Evolutionary conservation across 1,140 invertebrate genomes (phyloP), one percentile per base, ranked within the genome.

Genomic region (Pseudobourletiella spinata): DNA sequence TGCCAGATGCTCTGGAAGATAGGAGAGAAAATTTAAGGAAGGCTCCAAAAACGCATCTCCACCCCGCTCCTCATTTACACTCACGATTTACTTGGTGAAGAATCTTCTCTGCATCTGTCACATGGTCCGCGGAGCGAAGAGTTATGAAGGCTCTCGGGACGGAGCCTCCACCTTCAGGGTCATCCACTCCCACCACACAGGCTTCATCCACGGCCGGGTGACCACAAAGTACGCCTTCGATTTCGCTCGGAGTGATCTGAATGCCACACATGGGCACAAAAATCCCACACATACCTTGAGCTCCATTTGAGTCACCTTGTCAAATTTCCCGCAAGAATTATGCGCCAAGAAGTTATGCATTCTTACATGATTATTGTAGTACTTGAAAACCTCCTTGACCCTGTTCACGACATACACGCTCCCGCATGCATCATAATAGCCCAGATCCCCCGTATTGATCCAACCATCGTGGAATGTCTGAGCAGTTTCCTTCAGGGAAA

Each of bases 301-400:
- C n/a, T n/a, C n/a, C n/a, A n/a, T n/a, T n/a, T n/a, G n/a, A n/a
- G n/a, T n/a, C n/a, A n/a, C n/a, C n/a, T n/a, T n/a, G n/a, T n/a
- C n/a, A n/a, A n/a, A n/a, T n/a, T n/a, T n/a, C n/a, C n/a, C n/a
- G n/a, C n/a, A n/a, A n/a, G n/a, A n/a, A n/a, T n/a, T n/a, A n/a
- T n/a, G n/a, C n/a, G n/a, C n/a, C n/a, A n/a, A n/a, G n/a, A n/a
- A n/a, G n/a, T n/a, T n/a, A n/a, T n/a, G n/a, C n/a, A n/a, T n/a
- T n/a, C 50, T 68, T 61, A 70, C 69, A 30, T 68, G 65, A 48
- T 69, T 59, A 30, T 60, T 62, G 25, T 51, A 63, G 50, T 71
- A 71, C 59, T 74, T 74, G 39, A 74, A 72, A 25, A 73, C 68
- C 59, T 73, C 72, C 59, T 74, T 75, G 2, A 70, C 59, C 32